These are phyloP conservation scores for Poecilia wingei DNA, from an alignment of 2,797 vertebrate genomes.

Conservation along the genomic window DNA sequence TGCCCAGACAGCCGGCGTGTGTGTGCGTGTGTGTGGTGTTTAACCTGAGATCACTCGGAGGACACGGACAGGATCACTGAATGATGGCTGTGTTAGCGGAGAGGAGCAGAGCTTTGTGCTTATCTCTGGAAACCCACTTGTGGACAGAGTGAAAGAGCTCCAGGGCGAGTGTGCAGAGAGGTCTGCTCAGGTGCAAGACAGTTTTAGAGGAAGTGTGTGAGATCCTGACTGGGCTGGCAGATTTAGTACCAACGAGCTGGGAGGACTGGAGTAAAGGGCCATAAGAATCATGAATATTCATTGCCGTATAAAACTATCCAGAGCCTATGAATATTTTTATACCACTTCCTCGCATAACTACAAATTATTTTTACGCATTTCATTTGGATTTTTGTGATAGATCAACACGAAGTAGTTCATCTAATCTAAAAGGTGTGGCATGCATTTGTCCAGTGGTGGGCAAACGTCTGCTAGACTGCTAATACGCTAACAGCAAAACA, in stretches of 20 bases:
- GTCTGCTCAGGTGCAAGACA: conserved; percentile 7
- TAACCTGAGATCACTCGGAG: conserved; percentile 57
- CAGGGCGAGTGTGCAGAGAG: conserved; percentile 9
- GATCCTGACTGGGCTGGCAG: neutral
- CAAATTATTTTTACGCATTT: neutral
- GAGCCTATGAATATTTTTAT: neutral
- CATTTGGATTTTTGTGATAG: neutral
- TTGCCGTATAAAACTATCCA: neutral
- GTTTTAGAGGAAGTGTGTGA: neutral
- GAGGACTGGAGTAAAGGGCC: neutral
- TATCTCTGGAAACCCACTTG: conserved; percentile 38
- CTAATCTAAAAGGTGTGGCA: neutral
- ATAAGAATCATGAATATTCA: neutral
- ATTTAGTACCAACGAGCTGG: conserved; percentile 1
- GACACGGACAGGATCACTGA: conserved; percentile 46
- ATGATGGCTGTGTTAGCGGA: conserved; percentile 50
- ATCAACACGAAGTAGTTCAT: neutral
- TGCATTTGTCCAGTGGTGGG: neutral
- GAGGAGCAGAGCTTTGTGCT: conserved; percentile 34
- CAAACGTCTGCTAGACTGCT: no score
- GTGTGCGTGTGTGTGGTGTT: conserved; percentile 29
- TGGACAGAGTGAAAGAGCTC: conserved; percentile 19
- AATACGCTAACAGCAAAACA: no score
- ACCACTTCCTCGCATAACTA: neutral
- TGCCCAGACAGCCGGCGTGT: conserved; percentile 35